Evolutionary conservation across 2,113 vertebrate genomes (phyloP).

Genomic region (Seriola rivoliana): DNA sequence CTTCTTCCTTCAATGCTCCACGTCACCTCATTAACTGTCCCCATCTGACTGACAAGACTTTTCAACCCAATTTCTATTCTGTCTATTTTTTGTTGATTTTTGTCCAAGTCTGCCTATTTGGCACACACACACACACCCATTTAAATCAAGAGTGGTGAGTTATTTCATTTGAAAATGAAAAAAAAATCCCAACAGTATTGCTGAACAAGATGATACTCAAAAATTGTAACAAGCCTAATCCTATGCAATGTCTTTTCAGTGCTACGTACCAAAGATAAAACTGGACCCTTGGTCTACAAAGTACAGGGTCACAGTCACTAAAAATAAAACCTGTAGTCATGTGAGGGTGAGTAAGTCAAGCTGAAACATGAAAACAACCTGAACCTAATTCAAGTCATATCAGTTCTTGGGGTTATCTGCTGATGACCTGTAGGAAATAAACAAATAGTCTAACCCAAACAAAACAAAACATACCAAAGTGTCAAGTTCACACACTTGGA

Average conservation of each 20-base stretch:
- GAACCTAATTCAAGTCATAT: slow-evolving; percentile 31
- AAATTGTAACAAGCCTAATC: neutral
- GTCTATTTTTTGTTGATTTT: slow-evolving; percentile 14
- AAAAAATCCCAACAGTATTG: neutral
- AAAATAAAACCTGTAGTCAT: slow-evolving; percentile 71
- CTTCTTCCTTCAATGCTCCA: neutral
- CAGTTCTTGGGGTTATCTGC: slow-evolving; percentile 36
- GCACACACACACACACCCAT: neutral
- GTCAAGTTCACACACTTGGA: slow-evolving; percentile 30
- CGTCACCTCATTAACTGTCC: slow-evolving; percentile 11
- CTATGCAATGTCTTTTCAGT: neutral
- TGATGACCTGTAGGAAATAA: slow-evolving; percentile 38
- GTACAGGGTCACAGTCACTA: slow-evolving; percentile 53
- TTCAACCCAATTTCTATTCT: neutral
- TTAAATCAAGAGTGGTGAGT: neutral
- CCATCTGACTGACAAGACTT: neutral
- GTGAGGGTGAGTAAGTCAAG: slow-evolving; percentile 56
- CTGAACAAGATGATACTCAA: neutral
- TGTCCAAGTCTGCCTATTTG: neutral
- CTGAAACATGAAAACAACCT: slow-evolving; percentile 61
- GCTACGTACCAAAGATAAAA: slow-evolving; percentile 45
- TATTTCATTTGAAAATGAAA: neutral
- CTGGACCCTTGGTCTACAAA: slow-evolving; percentile 32
- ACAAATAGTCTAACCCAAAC: slow-evolving; percentile 12
- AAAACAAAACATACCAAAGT: neutral